Conservation (phyloP, 2,888 invertebrate genomes). For the Drosophila austrosaltans region DNA sequence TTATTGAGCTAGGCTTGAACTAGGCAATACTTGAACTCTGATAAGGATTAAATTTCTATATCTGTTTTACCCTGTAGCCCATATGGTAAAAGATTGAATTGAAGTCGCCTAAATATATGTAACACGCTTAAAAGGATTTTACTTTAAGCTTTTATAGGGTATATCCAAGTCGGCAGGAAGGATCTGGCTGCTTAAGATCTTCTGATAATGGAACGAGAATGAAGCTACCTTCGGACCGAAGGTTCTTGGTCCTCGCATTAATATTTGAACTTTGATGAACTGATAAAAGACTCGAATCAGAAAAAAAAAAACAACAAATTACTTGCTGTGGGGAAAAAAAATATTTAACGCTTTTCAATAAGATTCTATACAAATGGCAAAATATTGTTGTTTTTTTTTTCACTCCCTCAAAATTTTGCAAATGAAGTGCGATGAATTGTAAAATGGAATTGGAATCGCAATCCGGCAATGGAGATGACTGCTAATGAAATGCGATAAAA, state of each 20-base stretch:
- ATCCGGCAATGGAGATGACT: conserved; percentile 20
- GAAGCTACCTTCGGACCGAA: too few relatives aligned
- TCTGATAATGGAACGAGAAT: too few relatives aligned
- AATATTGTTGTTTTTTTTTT: not conserved
- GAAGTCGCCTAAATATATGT: too few relatives aligned
- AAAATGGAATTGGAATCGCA: conserved; percentile 60
- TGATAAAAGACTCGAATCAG: not conserved
- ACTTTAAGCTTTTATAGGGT: too few relatives aligned
- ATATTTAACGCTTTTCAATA: conserved; percentile 29
- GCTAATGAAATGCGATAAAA: conserved; percentile 74
- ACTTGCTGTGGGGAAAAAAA: not conserved
- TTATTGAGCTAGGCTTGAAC: too few relatives aligned
- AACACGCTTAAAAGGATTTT: too few relatives aligned
- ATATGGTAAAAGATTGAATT: too few relatives aligned
- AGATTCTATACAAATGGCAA: conserved; percentile 38
- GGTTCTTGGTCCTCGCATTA: not conserved
- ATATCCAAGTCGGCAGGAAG: too few relatives aligned
- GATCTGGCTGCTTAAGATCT: too few relatives aligned
- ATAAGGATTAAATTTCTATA: too few relatives aligned
- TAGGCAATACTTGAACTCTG: too few relatives aligned
- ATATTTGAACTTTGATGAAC: conserved; percentile 9
- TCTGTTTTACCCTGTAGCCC: too few relatives aligned
- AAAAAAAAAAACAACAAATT: conserved; percentile 28
- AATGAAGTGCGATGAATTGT: conserved; percentile 66
- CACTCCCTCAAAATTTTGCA: conserved; percentile 46